Conservation (phyloP, 2,888 invertebrate species). For the Tiliacea aurago region DNA sequence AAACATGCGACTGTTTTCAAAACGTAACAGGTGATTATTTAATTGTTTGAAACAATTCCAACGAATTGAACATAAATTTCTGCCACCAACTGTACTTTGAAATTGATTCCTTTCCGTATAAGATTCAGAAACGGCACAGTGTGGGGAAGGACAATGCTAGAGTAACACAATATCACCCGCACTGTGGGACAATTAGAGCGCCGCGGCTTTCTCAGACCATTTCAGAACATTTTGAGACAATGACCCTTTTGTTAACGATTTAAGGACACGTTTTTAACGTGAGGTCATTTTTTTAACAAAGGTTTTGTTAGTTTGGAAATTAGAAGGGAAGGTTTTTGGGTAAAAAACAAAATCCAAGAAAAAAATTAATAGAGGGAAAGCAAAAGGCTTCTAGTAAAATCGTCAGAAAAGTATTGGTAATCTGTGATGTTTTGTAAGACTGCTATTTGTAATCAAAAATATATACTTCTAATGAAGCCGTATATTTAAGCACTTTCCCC, state of each 20-base stretch:
- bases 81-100: slow-evolving; percentile 74
- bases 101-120: slow-evolving; percentile 82
- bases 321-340: background rate
- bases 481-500: too few relatives aligned
- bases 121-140: slow-evolving; percentile 85
- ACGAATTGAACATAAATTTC: background rate
- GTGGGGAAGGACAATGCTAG: slow-evolving; percentile 76
- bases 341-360: background rate
- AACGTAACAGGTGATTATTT: background rate
- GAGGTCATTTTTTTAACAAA: slow-evolving; percentile 43
- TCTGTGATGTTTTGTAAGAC: background rate
- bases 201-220: slow-evolving; percentile 73
- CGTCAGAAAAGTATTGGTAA: background rate
- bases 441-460: background rate
- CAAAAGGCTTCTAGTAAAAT: background rate
- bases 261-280: slow-evolving; percentile 55
- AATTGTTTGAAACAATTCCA: background rate
- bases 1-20: background rate
- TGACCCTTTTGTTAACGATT: slow-evolving; percentile 58
- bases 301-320: slow-evolving; percentile 1
- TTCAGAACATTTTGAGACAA: slow-evolving; percentile 64
- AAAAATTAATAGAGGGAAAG: background rate
- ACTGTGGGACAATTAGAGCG: slow-evolving; percentile 84
- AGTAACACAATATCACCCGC: slow-evolving; percentile 77
- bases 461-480: background rate